A percentile compares a stretch with the other conserved stretches of the same genome.
phyloP scores from a whole-genome alignment of 1,140 invertebrate genomes.

The Drosophila lacteicornis region DNA sequence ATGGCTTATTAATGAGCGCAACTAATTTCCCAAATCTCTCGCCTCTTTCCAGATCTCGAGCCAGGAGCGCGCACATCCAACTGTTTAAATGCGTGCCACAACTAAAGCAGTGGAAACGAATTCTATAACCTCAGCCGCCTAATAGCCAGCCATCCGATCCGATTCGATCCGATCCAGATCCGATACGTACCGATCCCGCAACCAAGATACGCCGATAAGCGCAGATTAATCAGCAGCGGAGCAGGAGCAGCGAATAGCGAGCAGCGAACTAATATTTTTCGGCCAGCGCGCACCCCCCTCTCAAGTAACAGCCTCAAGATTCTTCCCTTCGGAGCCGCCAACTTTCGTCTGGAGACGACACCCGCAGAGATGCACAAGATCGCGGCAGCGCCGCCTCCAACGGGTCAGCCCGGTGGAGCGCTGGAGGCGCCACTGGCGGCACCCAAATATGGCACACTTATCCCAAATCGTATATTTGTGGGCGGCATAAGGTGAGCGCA shows the following conservation, averaged over 20 bases:
- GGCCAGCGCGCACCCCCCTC: slow-evolving; percentile 46
- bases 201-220: background rate
- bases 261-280: slow-evolving; percentile 14
- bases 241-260: slow-evolving; percentile 2
- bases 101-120: slow-evolving; percentile 13
- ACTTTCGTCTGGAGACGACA: slow-evolving; percentile 83
- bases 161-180: slow-evolving; percentile 15
- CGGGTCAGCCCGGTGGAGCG: slow-evolving; percentile 66
- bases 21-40: slow-evolving; percentile 23
- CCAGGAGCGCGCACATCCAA: slow-evolving; percentile 13
- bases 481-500: slow-evolving; percentile 83
- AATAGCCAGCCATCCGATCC: slow-evolving; percentile 24
- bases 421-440: slow-evolving; percentile 86
- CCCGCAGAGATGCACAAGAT: slow-evolving; percentile 82
- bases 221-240: background rate
- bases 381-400: slow-evolving; percentile 69
- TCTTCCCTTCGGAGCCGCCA: slow-evolving; percentile 82
- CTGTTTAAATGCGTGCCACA: slow-evolving; percentile 46
- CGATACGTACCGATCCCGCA: background rate
- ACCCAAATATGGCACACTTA: slow-evolving; percentile 91
- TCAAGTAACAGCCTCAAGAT: slow-evolving; percentile 78
- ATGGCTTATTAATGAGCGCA: slow-evolving; percentile 54
- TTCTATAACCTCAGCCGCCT: slow-evolving; percentile 22
- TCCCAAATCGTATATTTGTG: slow-evolving; percentile 96
- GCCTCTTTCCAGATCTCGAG: slow-evolving; percentile 37